phyloP scores from a whole-genome alignment of 2,113 vertebrate species.

The Centropus unirufus region DNA sequence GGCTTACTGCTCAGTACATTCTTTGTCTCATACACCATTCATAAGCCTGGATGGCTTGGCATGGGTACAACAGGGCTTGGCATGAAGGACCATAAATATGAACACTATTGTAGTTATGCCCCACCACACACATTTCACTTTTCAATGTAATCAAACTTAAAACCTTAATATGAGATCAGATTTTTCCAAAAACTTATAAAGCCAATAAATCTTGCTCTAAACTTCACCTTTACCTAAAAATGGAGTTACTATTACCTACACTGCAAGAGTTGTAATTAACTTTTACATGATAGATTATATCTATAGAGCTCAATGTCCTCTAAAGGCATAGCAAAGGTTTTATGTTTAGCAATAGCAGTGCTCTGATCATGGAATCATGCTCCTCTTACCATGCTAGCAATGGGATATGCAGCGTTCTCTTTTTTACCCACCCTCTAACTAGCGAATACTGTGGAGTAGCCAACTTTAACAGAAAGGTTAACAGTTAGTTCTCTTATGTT shows the following conservation, averaged over 20 bases:
- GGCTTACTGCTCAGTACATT: not conserved
- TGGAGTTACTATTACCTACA: not conserved
- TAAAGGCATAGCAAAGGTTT: not conserved
- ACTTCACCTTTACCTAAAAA: not conserved
- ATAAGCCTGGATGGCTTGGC: not conserved
- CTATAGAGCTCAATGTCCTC: not conserved
- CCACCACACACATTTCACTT: not conserved
- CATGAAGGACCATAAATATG: not conserved
- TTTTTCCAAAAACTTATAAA: not conserved
- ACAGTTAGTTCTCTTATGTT: not conserved
- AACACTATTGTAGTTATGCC: not conserved
- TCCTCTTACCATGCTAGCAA: not conserved
- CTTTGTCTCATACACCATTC: not conserved
- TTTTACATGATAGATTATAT: not conserved
- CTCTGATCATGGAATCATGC: not conserved
- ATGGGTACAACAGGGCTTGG: not conserved
- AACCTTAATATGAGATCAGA: not conserved
- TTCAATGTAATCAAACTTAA: not conserved
- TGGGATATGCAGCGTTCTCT: not conserved
- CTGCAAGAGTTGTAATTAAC: not conserved
- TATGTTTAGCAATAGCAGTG: not conserved
- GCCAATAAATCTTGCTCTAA: not conserved
- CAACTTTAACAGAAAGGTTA: not conserved
- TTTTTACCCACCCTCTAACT: fast-evolving
- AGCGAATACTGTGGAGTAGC: not conserved